phyloP scores from a whole-genome alignment of 2,113 vertebrate genomes.

The Chunga burmeisteri region DNA sequence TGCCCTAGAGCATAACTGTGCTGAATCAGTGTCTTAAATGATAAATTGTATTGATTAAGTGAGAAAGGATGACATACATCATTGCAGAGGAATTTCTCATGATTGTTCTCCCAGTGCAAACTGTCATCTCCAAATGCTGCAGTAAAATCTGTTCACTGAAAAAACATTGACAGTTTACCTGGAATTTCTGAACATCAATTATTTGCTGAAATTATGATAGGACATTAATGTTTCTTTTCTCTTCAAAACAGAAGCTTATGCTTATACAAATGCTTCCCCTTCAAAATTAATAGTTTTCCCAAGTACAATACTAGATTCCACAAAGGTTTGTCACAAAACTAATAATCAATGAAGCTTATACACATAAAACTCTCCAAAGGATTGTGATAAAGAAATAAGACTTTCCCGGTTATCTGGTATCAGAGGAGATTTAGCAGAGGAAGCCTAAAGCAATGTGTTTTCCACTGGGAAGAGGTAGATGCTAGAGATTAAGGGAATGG shows the following conservation, averaged over 20 bases:
- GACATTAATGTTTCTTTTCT: background rate
- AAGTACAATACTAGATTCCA: background rate
- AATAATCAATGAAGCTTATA: constrained; percentile 12
- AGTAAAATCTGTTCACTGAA: background rate
- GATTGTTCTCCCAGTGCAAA: background rate
- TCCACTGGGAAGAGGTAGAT: background rate
- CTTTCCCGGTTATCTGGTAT: background rate
- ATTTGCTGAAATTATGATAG: background rate
- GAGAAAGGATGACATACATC: background rate
- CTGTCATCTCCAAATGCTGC: background rate
- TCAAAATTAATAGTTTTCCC: background rate
- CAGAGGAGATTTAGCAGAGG: background rate
- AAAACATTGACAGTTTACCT: background rate
- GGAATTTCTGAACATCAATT: background rate
- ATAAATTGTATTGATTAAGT: constrained; percentile 22
- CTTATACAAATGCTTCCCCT: background rate
- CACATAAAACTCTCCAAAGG: background rate
- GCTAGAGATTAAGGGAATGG: constrained; percentile 18
- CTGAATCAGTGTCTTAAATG: constrained; percentile 2
- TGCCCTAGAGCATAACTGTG: background rate
- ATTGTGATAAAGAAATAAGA: background rate
- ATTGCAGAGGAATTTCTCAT: background rate
- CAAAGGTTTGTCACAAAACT: constrained; percentile 3
- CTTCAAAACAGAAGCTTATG: background rate
- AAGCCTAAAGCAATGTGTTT: background rate